Percentiles rank a stretch among this genome's conserved stretches.
phyloP scores from a whole-genome alignment of 2,797 vertebrate genomes.

The Leuciscus waleckii region DNA sequence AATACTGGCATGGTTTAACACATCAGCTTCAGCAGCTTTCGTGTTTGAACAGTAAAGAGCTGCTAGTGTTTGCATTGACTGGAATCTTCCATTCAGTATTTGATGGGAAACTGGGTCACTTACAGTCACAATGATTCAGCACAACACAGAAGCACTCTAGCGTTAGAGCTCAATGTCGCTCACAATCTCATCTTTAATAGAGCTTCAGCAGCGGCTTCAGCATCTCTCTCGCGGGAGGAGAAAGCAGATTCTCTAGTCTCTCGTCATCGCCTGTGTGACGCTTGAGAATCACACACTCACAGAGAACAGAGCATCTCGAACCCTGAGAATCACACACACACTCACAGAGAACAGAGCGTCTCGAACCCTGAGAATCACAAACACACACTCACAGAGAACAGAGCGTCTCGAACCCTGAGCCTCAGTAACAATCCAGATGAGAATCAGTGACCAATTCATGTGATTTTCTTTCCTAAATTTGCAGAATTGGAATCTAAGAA shows the following conservation, averaged over 20 bases:
- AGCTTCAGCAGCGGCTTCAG: conserved; percentile 1
- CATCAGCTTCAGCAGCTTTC: conserved; percentile 20
- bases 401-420: too few relatives aligned
- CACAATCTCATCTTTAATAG: conserved; percentile 54
- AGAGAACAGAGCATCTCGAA: too few relatives aligned
- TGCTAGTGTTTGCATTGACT: conserved; percentile 39
- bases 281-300: background rate
- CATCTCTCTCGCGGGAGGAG: background rate
- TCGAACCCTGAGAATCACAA: too few relatives aligned
- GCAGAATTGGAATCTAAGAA: background rate
- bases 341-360: too few relatives aligned
- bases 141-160: conserved; percentile 64
- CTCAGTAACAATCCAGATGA: background rate
- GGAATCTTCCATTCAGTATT: background rate
- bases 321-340: too few relatives aligned
- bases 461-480: background rate
- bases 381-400: too few relatives aligned
- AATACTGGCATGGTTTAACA: too few relatives aligned
- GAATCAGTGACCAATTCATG: background rate
- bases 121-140: conserved; percentile 64
- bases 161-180: conserved; percentile 54
- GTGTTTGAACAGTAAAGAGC: conserved; percentile 55
- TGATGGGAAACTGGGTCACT: conserved; percentile 71
- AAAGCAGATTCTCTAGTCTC: background rate
- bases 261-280: background rate